Conservation (phyloP, 2,888 invertebrate species). For the Acanthosepion pharaonis region DNA sequence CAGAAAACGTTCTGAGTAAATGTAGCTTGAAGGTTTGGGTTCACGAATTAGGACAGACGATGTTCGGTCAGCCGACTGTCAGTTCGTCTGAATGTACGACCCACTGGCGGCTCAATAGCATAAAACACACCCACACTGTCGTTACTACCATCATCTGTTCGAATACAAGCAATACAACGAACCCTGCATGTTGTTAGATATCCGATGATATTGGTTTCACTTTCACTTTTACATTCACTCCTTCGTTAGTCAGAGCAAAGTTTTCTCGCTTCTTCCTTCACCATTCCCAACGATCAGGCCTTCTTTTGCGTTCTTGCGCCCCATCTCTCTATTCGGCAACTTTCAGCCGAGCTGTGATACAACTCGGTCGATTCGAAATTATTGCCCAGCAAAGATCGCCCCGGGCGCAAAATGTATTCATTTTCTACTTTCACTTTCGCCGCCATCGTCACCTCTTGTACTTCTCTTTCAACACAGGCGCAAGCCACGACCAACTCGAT, state of each 20-base stretch:
- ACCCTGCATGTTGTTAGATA: neutral
- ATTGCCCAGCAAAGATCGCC: slow-evolving; percentile 22
- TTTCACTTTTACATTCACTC: neutral
- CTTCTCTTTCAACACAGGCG: neutral
- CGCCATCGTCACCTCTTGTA: neutral
- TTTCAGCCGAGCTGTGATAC: neutral
- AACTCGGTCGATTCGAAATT: slow-evolving; percentile 18
- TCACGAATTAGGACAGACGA: no score
- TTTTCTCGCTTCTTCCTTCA: neutral
- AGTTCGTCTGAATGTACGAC: neutral
- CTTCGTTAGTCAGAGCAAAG: neutral
- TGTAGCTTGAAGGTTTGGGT: no score
- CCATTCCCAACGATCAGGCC: no score
- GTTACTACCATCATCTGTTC: neutral
- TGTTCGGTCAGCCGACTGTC: no score
- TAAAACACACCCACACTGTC: neutral
- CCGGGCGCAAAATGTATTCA: slow-evolving; percentile 9
- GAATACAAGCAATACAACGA: neutral
- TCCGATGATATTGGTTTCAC: neutral
- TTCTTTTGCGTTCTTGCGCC: neutral
- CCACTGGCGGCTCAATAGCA: neutral
- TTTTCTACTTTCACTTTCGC: neutral
- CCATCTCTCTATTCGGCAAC: neutral
- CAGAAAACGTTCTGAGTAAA: no score
- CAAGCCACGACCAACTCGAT: neutral